Evolutionary conservation across 2,888 invertebrate species (phyloP).

Genomic region (Boloria euphrosyne): DNA sequence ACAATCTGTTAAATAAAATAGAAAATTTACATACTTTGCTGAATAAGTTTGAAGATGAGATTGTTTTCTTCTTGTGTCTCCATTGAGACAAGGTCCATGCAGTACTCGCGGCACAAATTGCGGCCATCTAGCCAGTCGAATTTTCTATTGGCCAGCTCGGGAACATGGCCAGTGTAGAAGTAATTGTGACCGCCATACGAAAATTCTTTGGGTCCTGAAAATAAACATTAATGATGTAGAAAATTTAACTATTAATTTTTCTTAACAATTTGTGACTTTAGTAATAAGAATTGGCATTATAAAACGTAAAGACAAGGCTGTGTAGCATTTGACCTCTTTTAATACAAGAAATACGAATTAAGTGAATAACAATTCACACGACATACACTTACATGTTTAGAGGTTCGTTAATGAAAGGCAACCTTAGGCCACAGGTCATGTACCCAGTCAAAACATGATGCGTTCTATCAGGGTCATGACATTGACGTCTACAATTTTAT

Average conservation of each 20-base stretch:
- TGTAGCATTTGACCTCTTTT: conserved; percentile 48
- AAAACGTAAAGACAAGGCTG: conserved; percentile 41
- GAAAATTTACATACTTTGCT: conserved; percentile 85
- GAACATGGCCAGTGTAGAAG: conserved; percentile 92
- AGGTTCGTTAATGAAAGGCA: conserved; percentile 47
- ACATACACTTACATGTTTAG: conserved; percentile 41
- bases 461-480: conserved; percentile 66
- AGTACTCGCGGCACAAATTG: conserved; percentile 95
- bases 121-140: conserved; percentile 95
- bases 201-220: conserved; percentile 94
- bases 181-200: conserved; percentile 93
- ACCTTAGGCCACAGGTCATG: conserved; percentile 59
- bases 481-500: conserved; percentile 61
- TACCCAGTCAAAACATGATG: conserved; percentile 48
- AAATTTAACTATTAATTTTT: conserved; percentile 8
- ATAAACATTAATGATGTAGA: conserved; percentile 32
- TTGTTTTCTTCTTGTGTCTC: conserved; percentile 96
- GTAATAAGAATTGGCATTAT: conserved; percentile 33
- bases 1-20: no score
- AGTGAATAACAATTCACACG: conserved; percentile 47
- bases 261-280: neutral
- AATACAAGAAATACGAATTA: conserved; percentile 43
- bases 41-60: conserved; percentile 92
- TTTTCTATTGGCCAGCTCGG: conserved; percentile 88
- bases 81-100: conserved; percentile 95